Evolutionary conservation across 1,140 invertebrate species (phyloP), one percentile per base, ranked within the genome.

Genomic region (Trichonephila inaurata): DNA sequence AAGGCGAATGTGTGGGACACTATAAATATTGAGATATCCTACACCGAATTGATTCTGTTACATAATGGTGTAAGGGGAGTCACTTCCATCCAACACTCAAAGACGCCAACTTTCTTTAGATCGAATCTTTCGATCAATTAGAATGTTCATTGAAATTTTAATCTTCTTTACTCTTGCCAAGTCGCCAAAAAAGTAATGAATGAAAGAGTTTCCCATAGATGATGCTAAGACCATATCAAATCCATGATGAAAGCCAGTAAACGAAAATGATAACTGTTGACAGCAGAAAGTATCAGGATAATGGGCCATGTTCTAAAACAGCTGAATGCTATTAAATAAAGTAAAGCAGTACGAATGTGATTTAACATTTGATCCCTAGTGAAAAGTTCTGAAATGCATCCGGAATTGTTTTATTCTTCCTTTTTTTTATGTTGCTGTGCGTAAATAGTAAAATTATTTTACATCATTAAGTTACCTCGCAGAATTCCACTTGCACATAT

Each of bases 341-440:
- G 44, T 19, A 89, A 91, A 82, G 24, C 66, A n/a, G 18, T 58
- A 72, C 60, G 51, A 72, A 88, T 88, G 51, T 77, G 88, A 92
- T 82, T 66, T n/a, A 64, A 24, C 77, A 92, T 92, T 91, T 92
- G 90, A 64, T 92, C 90, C 90, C 90, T 92, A 92, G 81, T 66
- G 51, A 64, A 69, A 92, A 66, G 90, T 92, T 85, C 85, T 44
- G 90, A 92, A 66, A 85, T 92, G 28, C 81, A 92, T 92, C 60
- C 90, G 62, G 28, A 40, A 61, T 77, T 81, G 33, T 72, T 61
- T 81, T 81, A 72, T 92, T 85, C 77, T 33, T 85, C 18, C 44
- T 51, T 72, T 51, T 33, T 83, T 64, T 64, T 91, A 85, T 83
- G 64, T 64, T 83, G 28, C 77, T 92, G 90, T 92, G 90, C 90